phyloP scores from a whole-genome alignment of 2,888 invertebrate species.

The Antheraea assamensis region DNA sequence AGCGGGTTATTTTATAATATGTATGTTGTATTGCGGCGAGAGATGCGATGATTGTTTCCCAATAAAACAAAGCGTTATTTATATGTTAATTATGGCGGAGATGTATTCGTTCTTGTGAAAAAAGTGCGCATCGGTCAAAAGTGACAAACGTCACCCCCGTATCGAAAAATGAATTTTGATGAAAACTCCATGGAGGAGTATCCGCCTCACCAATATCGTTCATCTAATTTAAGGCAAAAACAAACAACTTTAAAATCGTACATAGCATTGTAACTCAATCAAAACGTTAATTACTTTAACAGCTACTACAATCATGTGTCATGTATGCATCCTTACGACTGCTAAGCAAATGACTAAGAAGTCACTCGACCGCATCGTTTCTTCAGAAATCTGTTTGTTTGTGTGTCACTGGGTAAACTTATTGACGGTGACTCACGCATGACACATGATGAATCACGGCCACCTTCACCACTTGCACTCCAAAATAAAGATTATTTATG shows the following conservation, averaged over 20 bases:
- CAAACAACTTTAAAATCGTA: background rate
- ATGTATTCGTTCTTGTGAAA: no score
- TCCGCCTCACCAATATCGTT: background rate
- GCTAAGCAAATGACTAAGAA: constrained; percentile 27
- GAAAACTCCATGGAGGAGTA: no score
- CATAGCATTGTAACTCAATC: background rate
- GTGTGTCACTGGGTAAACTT: constrained; percentile 25
- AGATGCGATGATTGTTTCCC: no score
- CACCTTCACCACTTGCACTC: constrained; percentile 7
- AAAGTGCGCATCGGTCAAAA: no score
- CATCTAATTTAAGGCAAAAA: background rate
- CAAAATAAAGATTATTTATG: constrained; percentile 3
- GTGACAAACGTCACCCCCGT: no score
- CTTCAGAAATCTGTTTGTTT: constrained; percentile 32
- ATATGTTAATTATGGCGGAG: no score
- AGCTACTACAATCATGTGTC: background rate
- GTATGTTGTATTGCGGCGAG: no score
- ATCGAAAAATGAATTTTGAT: no score
- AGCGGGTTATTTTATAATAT: no score
- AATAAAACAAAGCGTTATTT: no score
- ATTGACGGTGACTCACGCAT: constrained; percentile 33
- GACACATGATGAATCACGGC: constrained; percentile 26
- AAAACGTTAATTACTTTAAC: background rate
- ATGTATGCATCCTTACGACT: background rate
- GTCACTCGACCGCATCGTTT: constrained; percentile 20